Base-by-base conservation (phyloP, 2,888 invertebrate genomes). In the Andrena hattorfiana region DNA sequence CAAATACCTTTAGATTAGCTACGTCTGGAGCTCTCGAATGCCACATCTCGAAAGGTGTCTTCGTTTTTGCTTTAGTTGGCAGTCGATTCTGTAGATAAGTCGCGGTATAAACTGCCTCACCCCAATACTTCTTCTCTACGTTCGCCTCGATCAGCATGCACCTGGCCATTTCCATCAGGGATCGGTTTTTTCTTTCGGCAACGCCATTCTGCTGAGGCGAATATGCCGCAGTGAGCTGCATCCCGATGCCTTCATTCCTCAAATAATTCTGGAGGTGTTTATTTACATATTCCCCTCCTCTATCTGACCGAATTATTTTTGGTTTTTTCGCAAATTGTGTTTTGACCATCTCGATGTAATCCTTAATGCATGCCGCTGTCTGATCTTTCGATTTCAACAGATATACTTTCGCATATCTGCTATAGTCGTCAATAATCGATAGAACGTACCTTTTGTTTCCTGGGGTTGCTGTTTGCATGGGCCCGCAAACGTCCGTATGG, bases 371-470 rank as follows among this genome's bases (percentile, higher is more conserved):
- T 0, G 16, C 7, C 2, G 51, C 16, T 0, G 63, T 80, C 42
- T 88, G 78, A 49, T 71, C 66, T 28, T 87, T 87, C n/a, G 63
- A 10, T 10, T 64, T 67, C 7, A 88, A 1, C 8, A 87, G 56
- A 66, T 81, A 68, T 1, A 88, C 66, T 2, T 30, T 49, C 0
- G 83, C 75, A 64, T 85, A 91, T 42, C 90, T 73, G 0, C 87
- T 87, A 74, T 74, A 92, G 85, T 92, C 92, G 69, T 92, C 92
- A 16, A 91, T 91, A 6, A 93, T 82, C 0, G 89, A 91, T 1
- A 92, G 5, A 0, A 91, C 28, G 73, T 90, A 92, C 20, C 86
- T 74, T 51, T 88, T 89, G 16, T 84, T 86, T 16, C 89, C 79
- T 5, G 80, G 80, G 2, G 91, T 89, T 4, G 35, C 23, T 0